These are phyloP conservation scores for Heterodera carotae DNA, from an alignment of 1,140 invertebrate species.

Conservation along the genomic window DNA sequence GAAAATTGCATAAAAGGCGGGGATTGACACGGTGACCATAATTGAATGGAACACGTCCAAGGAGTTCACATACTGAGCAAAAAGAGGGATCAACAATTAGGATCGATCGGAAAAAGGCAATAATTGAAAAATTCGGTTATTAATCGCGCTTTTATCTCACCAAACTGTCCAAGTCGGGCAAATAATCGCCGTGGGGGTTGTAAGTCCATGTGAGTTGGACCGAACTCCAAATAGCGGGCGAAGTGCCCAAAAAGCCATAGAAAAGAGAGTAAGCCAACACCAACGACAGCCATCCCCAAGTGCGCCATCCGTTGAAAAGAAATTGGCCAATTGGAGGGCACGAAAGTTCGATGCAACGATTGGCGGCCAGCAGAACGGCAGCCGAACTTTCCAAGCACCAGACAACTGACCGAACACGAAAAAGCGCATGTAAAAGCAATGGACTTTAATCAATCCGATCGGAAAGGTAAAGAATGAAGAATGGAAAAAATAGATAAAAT, in stretches of 20 bases:
- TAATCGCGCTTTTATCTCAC: not conserved
- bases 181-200: conserved; percentile 7
- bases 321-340: not conserved
- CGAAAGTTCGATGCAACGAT: conserved; percentile 3
- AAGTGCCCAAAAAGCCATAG: conserved; percentile 1
- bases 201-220: not conserved
- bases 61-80: not conserved
- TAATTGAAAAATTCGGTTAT: not conserved
- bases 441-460: too few relatives aligned
- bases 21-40: not conserved
- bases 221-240: not conserved
- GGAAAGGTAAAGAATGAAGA: not conserved
- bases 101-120: not conserved
- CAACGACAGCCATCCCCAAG: not conserved
- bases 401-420: not conserved
- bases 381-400: not conserved
- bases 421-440: too few relatives aligned
- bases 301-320: conserved; percentile 3
- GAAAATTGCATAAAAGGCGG: not conserved
- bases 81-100: not conserved
- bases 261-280: not conserved
- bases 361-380: not conserved
- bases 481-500: too few relatives aligned
- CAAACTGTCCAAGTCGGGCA: not conserved
- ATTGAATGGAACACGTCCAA: not conserved